These are phyloP conservation scores for Loriculus beryllinus DNA, from an alignment of 2,797 vertebrate species.

Conservation along the genomic window DNA sequence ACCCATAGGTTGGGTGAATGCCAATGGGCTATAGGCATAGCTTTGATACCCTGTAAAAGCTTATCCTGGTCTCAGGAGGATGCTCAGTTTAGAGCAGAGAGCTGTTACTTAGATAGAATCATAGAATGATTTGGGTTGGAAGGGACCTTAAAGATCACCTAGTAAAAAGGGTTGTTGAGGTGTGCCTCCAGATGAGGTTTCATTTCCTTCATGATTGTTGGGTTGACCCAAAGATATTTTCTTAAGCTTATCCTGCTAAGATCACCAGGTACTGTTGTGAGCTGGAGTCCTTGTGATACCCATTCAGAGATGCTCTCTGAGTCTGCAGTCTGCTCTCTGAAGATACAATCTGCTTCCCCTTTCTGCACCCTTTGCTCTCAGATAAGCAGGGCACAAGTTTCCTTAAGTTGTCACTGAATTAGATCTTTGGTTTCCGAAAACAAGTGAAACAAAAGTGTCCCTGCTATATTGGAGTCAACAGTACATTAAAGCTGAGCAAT, in stretches of 20 bases:
- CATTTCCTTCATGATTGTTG: fast-evolving
- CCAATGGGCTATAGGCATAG: fast-evolving
- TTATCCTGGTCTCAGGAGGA: neutral
- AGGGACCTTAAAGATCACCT: neutral
- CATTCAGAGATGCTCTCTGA: neutral
- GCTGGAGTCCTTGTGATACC: neutral
- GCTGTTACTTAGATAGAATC: neutral
- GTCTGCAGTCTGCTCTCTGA: neutral
- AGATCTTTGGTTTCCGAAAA: neutral
- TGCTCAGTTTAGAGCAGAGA: neutral
- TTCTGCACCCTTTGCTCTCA: neutral
- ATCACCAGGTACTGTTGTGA: neutral
- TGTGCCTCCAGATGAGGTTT: neutral
- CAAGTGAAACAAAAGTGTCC: neutral
- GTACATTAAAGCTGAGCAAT: neutral
- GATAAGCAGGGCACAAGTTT: neutral
- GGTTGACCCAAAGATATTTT: neutral
- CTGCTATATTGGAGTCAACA: neutral
- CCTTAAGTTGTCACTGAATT: neutral
- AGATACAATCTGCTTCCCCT: neutral
- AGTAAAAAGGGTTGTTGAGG: neutral
- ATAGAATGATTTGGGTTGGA: neutral
- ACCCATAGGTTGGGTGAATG: fast-evolving
- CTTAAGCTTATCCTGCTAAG: neutral
- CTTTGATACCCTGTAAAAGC: neutral